phyloP scores from a whole-genome alignment of 2,113 vertebrate species.

The Meriones unguiculatus region DNA sequence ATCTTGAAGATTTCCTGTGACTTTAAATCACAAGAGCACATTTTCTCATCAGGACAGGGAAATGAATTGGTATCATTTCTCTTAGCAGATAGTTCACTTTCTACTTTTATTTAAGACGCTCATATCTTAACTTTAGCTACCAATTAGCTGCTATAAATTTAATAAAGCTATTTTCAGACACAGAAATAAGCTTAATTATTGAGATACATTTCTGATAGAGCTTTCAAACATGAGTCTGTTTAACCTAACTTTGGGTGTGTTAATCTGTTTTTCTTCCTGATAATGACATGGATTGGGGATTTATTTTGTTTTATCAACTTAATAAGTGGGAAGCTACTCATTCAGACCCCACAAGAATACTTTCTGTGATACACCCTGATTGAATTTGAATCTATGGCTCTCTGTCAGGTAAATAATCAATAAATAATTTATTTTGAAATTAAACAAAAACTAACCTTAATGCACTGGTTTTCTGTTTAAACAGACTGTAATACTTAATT shows the following conservation, averaged over 20 bases:
- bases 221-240: neutral
- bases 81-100: neutral
- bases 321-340: neutral
- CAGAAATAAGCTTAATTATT: neutral
- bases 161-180: neutral
- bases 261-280: neutral
- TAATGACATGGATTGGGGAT: neutral
- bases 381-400: neutral
- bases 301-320: neutral
- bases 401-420: neutral
- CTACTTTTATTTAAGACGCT: neutral
- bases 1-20: neutral
- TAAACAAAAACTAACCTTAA: neutral
- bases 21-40: neutral
- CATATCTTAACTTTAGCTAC: neutral
- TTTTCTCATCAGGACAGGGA: neutral
- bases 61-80: neutral
- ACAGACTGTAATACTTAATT: neutral
- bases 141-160: neutral
- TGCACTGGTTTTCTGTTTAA: neutral
- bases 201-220: neutral
- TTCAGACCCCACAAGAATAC: neutral
- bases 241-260: neutral
- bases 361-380: neutral
- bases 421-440: slow-evolving; percentile 32